phyloP scores from a whole-genome alignment of 2,797 vertebrate genomes.

The Argyrosomus regius region DNA sequence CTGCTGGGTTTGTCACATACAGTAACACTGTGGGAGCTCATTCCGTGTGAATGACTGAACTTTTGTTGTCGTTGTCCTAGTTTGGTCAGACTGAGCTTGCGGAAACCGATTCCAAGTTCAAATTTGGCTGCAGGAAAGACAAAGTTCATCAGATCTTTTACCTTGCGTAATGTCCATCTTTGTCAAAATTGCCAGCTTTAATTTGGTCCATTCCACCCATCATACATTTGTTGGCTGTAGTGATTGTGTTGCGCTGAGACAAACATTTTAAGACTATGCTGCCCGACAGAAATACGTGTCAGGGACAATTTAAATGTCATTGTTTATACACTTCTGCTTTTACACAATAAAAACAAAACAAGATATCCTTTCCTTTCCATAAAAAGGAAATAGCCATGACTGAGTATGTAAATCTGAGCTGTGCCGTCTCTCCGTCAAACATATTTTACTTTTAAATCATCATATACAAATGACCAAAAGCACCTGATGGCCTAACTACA shows the following conservation, averaged over 20 bases:
- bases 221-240: background rate
- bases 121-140: too few relatives aligned
- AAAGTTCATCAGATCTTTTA: background rate
- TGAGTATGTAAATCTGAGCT: background rate
- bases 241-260: background rate
- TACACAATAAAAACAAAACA: background rate
- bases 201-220: background rate
- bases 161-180: background rate
- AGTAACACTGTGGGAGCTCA: background rate
- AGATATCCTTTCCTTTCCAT: too few relatives aligned
- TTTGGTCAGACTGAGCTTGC: background rate
- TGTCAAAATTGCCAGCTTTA: background rate
- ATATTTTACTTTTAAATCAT: conserved; percentile 60
- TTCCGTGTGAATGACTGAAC: too few relatives aligned
- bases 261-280: background rate
- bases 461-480: conserved; percentile 23
- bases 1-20: background rate
- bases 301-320: background rate
- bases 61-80: background rate
- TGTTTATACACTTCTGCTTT: background rate
- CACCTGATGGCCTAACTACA: fast-evolving
- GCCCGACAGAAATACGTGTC: background rate
- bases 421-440: background rate
- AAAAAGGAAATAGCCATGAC: too few relatives aligned
- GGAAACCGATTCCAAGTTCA: background rate